Conservation (phyloP, 2,888 invertebrate species). For the Dastarcus helophoroides region DNA sequence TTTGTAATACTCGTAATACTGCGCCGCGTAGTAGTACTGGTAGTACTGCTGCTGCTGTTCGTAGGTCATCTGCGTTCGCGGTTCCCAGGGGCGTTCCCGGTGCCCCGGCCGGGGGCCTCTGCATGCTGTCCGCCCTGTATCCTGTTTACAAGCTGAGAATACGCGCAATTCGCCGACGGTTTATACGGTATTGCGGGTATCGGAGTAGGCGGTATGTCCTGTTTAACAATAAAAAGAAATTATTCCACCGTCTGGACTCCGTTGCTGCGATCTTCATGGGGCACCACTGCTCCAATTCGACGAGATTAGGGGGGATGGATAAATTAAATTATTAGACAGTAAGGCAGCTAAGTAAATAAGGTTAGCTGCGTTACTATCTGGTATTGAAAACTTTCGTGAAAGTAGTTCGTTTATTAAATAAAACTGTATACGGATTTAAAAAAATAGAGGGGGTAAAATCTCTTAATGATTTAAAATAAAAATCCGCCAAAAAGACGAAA, state of each 20-base stretch:
- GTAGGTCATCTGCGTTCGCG: slow-evolving; percentile 24
- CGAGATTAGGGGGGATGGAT: too few species aligned
- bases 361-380: too few species aligned
- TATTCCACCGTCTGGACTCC: slow-evolving; percentile 5
- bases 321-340: too few species aligned
- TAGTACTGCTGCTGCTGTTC: slow-evolving; percentile 34
- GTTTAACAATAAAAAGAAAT: slow-evolving; percentile 15
- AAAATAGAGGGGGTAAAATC: too few species aligned
- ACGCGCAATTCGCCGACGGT: slow-evolving; percentile 77
- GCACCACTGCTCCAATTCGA: too few species aligned
- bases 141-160: slow-evolving; percentile 76
- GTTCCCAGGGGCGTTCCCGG: slow-evolving; percentile 31
- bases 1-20: slow-evolving; percentile 36
- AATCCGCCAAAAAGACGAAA: too few species aligned
- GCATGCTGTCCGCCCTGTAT: slow-evolving; percentile 52
- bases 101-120: slow-evolving; percentile 9
- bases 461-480: too few species aligned
- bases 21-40: slow-evolving; percentile 33
- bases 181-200: slow-evolving; percentile 56
- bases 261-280: too few species aligned
- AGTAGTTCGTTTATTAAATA: too few species aligned
- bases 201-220: slow-evolving; percentile 13
- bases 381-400: too few species aligned
- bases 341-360: too few species aligned
- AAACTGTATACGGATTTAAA: too few species aligned